Conservation (phyloP, 2,797 vertebrate genomes). For the Dermochelys coriacea region DNA sequence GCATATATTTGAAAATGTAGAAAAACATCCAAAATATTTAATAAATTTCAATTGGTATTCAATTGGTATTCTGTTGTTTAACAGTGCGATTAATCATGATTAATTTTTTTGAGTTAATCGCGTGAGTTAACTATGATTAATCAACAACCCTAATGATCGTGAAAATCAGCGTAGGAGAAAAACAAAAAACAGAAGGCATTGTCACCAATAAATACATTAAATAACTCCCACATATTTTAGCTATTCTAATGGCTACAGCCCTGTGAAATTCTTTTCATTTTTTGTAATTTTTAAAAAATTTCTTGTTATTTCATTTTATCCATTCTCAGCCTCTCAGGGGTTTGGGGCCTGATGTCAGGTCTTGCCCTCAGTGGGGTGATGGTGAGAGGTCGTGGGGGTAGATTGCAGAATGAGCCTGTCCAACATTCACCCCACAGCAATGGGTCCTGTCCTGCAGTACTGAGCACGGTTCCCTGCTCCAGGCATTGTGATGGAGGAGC, state of each 20-base stretch:
- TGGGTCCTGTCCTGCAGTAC: background rate
- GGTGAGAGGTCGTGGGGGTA: background rate
- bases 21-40: no score
- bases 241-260: background rate
- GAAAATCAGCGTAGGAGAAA: background rate
- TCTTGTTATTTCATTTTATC: background rate
- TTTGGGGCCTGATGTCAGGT: background rate
- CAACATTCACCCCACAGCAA: background rate
- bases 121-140: no score
- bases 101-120: no score
- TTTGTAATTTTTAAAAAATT: background rate
- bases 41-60: no score
- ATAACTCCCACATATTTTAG: conserved; percentile 13
- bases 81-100: no score
- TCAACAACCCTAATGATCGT: no score
- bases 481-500: background rate
- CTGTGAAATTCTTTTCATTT: background rate
- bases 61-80: no score
- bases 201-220: conserved; percentile 59
- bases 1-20: no score
- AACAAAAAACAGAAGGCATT: conserved; percentile 48
- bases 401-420: background rate
- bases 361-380: background rate
- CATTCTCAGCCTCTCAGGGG: background rate
- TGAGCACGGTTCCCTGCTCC: background rate